These are phyloP conservation scores for Astropecten irregularis DNA, from an alignment of 53 echinoderm and acorn worm species.

Conservation along the genomic window DNA sequence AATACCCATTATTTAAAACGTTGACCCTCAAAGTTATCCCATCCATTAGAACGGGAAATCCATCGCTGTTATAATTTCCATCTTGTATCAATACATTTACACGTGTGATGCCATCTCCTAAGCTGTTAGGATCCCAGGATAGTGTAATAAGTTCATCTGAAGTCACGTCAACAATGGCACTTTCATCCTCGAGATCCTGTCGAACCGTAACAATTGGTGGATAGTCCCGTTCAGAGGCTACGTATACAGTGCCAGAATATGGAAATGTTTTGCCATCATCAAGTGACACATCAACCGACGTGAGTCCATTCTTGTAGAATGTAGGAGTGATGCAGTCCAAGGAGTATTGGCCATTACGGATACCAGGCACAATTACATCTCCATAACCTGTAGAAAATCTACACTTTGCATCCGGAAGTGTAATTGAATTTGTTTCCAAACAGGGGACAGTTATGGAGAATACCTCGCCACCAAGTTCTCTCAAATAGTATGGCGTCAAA, in stretches of 20 bases:
- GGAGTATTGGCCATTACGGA: slow-evolving; percentile 14
- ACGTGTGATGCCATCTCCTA: not conserved
- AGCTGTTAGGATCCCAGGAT: slow-evolving; percentile 40
- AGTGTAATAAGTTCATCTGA: slow-evolving; percentile 20
- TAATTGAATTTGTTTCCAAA: not conserved
- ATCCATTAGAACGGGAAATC: slow-evolving; percentile 28
- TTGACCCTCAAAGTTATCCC: slow-evolving; percentile 9
- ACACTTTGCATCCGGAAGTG: slow-evolving; percentile 6
- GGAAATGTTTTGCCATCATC: slow-evolving; percentile 52
- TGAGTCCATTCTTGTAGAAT: slow-evolving; percentile 50
- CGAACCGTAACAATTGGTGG: slow-evolving; percentile 23
- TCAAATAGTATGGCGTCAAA: slow-evolving; percentile 57
- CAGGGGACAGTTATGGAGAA: slow-evolving; percentile 61
- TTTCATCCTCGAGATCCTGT: not conserved
- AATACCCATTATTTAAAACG: slow-evolving; percentile 18
- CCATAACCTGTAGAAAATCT: slow-evolving; percentile 40
- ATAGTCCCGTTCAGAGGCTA: slow-evolving; percentile 53
- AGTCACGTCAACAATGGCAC: slow-evolving; percentile 10
- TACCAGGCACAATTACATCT: slow-evolving; percentile 37
- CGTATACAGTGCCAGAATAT: slow-evolving; percentile 61
- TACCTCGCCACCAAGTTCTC: slow-evolving; percentile 69
- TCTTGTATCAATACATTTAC: slow-evolving; percentile 28
- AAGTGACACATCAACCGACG: slow-evolving; percentile 54
- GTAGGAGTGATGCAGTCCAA: slow-evolving; percentile 62
- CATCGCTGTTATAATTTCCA: slow-evolving; percentile 32